Evolutionary conservation across 2,888 invertebrate species (phyloP), one percentile per base, ranked within the genome.

Genomic region (Bombyx huttoni): DNA sequence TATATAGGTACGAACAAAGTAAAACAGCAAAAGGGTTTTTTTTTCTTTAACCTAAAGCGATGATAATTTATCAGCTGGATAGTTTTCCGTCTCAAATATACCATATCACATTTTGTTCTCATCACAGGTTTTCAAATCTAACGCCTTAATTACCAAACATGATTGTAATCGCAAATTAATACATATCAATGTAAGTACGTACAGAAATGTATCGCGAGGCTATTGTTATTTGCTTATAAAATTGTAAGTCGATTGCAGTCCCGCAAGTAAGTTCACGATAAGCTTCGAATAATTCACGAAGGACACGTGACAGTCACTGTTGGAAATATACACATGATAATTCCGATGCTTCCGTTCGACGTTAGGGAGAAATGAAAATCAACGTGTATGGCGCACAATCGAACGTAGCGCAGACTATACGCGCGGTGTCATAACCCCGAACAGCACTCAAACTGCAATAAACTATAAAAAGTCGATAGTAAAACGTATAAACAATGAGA

Each of bases 401-500:
- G 78, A 73, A 70, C 70, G 74, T 73, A 73, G 71, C 65, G 65
- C 70, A 69, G 74, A 74, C 71, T 75, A 73, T 74, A 75, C 73
- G 74, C 68, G 63, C 68, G 63, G 68, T 76, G 77, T 77, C 75
- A 74, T 75, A 78, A 76, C 79, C 70, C 70, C 70, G 75, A 74
- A 72, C 74, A 75, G 74, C 75, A 77, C 80, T 81, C 78, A 74
- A 74, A 72, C 65, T 70, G 73, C 78, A 74, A 80, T 84, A 84
- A 84, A 84, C 84, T 78, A 82, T 85, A 84, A 85, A 84, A 85
- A 84, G 78, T 75, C 76, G 81, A 83, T 83, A 84, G 83, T 85
- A 84, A 87, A 87, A 85, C 81, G 81, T 83, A 87, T 85, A 86
- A 87, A 87, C 87, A 87, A 87, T 84, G 84, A 83, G 84, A 84